These are phyloP conservation scores for Calycopis cecrops DNA, from an alignment of 1,140 invertebrate genomes.

Conservation along the genomic window DNA sequence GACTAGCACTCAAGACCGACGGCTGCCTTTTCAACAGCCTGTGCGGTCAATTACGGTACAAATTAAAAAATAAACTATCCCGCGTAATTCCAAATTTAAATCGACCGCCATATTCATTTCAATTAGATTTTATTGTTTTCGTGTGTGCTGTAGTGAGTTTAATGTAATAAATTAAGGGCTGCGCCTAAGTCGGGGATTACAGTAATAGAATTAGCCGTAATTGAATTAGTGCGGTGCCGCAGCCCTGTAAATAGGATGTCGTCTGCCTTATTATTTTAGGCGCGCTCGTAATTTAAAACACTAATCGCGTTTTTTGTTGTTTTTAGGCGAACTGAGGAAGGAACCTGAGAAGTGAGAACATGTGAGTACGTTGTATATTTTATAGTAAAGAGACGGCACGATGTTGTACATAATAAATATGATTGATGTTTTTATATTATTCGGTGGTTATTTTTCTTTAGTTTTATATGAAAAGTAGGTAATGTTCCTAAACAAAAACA, in stretches of 20 bases:
- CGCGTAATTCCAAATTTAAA: background rate
- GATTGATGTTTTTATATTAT: too few relatives aligned
- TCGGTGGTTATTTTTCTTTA: too few relatives aligned
- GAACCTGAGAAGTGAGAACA: too few relatives aligned
- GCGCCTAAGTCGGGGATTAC: constrained; percentile 34
- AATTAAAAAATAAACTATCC: constrained; percentile 25
- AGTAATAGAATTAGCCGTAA: constrained; percentile 67
- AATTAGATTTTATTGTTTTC: constrained; percentile 15
- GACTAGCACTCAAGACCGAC: constrained; percentile 47
- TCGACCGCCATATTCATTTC: constrained; percentile 5
- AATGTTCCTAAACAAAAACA: too few relatives aligned
- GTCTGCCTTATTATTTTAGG: background rate
- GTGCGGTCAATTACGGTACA: constrained; percentile 34
- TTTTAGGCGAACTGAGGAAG: background rate
- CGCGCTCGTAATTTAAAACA: background rate
- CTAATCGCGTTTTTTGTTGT: constrained; percentile 1
- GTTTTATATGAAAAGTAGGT: too few relatives aligned
- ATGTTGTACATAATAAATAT: too few relatives aligned
- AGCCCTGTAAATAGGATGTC: constrained; percentile 27
- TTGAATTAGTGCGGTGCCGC: constrained; percentile 52
- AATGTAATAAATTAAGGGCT: background rate
- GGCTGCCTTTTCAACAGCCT: constrained; percentile 33
- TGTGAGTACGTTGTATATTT: too few relatives aligned
- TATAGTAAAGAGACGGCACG: too few relatives aligned
- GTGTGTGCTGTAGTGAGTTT: constrained; percentile 9